Evolutionary conservation across 2,113 vertebrate species (phyloP).

Genomic region (Saccopteryx leptura): DNA sequence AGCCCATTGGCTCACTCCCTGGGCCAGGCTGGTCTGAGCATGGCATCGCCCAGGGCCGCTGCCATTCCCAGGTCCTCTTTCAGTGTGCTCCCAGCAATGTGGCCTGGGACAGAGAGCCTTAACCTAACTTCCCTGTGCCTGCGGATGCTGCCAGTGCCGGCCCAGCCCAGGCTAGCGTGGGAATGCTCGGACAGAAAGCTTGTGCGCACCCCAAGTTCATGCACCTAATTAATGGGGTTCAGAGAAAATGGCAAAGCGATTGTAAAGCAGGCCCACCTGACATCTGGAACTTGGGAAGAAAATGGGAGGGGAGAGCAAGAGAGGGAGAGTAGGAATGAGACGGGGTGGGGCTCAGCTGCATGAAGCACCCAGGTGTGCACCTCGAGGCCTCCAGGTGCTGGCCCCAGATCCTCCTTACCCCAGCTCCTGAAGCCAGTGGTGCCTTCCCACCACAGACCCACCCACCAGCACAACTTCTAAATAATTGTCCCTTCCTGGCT

Average conservation of each 20-base stretch:
- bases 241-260: background rate
- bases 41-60: too few relatives aligned
- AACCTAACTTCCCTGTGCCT: background rate
- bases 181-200: background rate
- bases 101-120: too few relatives aligned
- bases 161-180: too few relatives aligned
- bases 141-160: accelerated
- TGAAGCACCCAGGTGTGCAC: background rate
- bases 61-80: background rate
- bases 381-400: background rate
- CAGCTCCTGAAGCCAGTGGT: background rate
- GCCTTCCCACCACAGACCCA: background rate
- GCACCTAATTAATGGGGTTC: accelerated
- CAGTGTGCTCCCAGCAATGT: background rate
- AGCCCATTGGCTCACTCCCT: background rate
- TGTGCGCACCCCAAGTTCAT: too few relatives aligned
- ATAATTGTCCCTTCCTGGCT: background rate
- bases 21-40: background rate
- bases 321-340: background rate
- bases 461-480: background rate
- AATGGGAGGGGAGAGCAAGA: background rate
- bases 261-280: background rate
- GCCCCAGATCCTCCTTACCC: background rate
- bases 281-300: background rate
- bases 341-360: background rate